Base-by-base conservation (phyloP, 2,113 vertebrate species). In the Macaca nemestrina region DNA sequence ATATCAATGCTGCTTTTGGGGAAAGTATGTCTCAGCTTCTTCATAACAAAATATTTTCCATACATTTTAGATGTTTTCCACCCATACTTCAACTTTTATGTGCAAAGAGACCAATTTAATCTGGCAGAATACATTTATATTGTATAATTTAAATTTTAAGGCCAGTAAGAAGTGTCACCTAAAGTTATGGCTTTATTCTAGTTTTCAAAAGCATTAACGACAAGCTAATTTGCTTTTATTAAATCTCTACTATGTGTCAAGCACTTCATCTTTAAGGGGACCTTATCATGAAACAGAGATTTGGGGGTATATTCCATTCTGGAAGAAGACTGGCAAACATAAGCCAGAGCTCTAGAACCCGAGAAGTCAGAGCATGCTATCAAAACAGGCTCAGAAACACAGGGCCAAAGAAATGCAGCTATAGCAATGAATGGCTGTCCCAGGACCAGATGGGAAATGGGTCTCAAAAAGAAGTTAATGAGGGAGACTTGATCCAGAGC, bases 41-140 rank as follows among this genome's bases (percentile, higher is more conserved):
- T 43, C 38, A 82, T 43, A 50, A 68, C 70, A 91, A 96, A 23
- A 83, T 57, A 78, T 80, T 93, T 96, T 22, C 52, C 57, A 83
- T n/a, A 96, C 90, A 93, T 87, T 83, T 79, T 92, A 57, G 5
- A 88, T 50, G 35, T 61, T 93, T 93, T 89, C 70, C 25, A 90
- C 14, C 64, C 50, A 84, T 92, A 27, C 38, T 84, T 61, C 80
- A 95, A 95, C 45, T 38, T 61, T 94, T 59, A 78, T n/a, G n/a
- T 23, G 38, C 2, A 81, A 96, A 90, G 72, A 80, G 89, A 97
- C 40, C 27, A 97, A 93, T 64, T 96, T 80, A 93, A 81, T 96
- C 50, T 76, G 45, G 16, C 8, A 94, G 94, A 61, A 97, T 87
- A 90, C 7, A 59, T 70, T 61, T 23, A 61, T 35, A 81, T 9